phyloP scores from a whole-genome alignment of 2,797 vertebrate species.

The Austrolebias charrua region DNA sequence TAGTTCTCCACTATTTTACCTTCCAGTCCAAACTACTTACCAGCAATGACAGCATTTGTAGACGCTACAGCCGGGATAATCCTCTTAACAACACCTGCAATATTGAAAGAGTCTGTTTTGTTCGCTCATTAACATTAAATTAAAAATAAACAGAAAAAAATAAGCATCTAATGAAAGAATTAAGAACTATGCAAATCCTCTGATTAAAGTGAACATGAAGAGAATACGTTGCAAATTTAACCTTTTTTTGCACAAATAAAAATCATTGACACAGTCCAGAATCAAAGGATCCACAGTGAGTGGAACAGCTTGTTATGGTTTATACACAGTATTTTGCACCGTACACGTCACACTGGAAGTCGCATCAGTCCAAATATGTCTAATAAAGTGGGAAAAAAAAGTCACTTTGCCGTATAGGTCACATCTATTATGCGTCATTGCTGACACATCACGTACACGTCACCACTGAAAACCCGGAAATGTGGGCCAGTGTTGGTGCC shows the following conservation, averaged over 20 bases:
- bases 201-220: constrained; percentile 1
- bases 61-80: constrained; percentile 94
- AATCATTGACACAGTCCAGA: neutral
- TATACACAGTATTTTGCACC: no score
- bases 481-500: no score
- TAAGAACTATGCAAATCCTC: neutral
- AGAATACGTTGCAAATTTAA: neutral
- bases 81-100: constrained; percentile 89
- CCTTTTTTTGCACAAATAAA: neutral
- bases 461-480: no score
- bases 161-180: neutral
- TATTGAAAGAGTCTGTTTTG: constrained; percentile 9
- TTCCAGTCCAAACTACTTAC: constrained; percentile 64
- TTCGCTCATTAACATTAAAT: neutral
- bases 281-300: neutral
- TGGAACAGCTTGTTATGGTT: neutral
- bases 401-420: no score
- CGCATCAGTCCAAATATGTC: no score
- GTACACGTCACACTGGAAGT: no score
- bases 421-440: no score
- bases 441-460: no score
- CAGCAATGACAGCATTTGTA: constrained; percentile 94
- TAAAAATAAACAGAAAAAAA: neutral
- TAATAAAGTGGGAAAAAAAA: no score
- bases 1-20: neutral